Evolutionary conservation across 2,113 vertebrate genomes (phyloP).

Genomic region (Tyrannus savana): DNA sequence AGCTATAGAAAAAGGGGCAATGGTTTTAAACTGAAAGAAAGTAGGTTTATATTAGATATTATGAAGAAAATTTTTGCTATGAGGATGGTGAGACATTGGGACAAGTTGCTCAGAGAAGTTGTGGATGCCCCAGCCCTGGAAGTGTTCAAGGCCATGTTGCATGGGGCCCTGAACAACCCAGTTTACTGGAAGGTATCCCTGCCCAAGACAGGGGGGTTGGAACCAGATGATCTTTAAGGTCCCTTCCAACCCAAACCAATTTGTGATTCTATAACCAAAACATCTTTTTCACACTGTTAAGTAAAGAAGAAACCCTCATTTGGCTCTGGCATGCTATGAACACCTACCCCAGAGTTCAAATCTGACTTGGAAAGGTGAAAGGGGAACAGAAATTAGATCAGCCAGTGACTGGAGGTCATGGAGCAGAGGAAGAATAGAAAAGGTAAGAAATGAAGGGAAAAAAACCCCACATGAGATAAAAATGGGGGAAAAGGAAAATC

Average conservation of each 20-base stretch:
- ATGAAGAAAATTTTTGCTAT: neutral
- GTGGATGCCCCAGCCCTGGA: neutral
- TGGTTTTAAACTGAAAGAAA: neutral
- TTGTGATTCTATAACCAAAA: neutral
- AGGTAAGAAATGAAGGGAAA: neutral
- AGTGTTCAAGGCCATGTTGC: neutral
- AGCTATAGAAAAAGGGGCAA: neutral
- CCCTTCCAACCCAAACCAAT: neutral
- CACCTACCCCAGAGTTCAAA: neutral
- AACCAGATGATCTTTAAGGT: neutral
- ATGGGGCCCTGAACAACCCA: neutral
- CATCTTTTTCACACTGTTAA: neutral
- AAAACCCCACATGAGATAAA: neutral
- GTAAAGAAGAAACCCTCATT: neutral
- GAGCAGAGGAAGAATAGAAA: neutral
- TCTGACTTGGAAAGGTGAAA: neutral
- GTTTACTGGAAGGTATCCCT: neutral
- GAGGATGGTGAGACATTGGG: neutral
- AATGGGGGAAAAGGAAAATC: neutral
- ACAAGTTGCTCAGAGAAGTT: neutral
- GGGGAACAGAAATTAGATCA: neutral
- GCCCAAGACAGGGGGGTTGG: neutral
- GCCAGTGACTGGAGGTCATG: neutral
- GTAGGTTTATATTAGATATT: neutral
- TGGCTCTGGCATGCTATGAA: neutral